These are phyloP conservation scores for Trissoscelio sp. DNA, from an alignment of 2,888 invertebrate genomes.

Conservation along the genomic window DNA sequence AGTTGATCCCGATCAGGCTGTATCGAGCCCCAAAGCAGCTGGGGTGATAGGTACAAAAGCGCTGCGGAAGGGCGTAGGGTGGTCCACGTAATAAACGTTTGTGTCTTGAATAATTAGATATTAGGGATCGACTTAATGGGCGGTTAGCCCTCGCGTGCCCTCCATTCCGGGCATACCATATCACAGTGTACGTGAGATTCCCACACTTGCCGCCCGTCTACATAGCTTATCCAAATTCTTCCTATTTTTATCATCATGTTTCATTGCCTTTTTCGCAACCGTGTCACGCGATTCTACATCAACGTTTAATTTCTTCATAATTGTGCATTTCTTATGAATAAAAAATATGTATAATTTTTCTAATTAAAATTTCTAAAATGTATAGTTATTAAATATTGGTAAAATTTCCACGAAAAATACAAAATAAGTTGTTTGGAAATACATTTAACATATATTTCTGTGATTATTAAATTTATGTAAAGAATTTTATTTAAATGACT, in stretches of 20 bases:
- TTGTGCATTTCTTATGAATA: too few relatives aligned
- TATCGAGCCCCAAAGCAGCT: constrained; percentile 39
- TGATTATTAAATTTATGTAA: too few relatives aligned
- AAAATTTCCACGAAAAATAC: too few relatives aligned
- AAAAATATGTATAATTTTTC: too few relatives aligned
- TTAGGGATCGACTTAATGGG: constrained; percentile 81
- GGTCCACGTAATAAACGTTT: constrained; percentile 83
- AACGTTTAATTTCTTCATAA: too few relatives aligned
- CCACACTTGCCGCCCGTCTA: constrained; percentile 79
- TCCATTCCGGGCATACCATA: constrained; percentile 82
- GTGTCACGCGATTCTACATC: constrained; percentile 40
- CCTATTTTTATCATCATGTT: constrained; percentile 35
- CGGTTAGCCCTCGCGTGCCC: constrained; percentile 82
- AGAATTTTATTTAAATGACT: too few relatives aligned
- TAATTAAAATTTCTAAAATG: too few relatives aligned
- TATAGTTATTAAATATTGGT: too few relatives aligned
- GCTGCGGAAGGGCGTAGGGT: constrained; percentile 79
- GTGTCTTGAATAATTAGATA: constrained; percentile 84
- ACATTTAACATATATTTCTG: too few relatives aligned
- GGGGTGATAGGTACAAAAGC: constrained; percentile 70
- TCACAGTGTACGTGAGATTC: constrained; percentile 82
- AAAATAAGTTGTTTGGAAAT: too few relatives aligned
- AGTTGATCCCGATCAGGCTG: constrained; percentile 51
- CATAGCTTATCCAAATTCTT: constrained; percentile 55
- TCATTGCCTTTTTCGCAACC: constrained; percentile 22